A percentile compares a stretch with the other conserved stretches of the same genome.
Conservation (phyloP, 2,113 vertebrate genomes). For the Pyxicephalus adspersus region DNA sequence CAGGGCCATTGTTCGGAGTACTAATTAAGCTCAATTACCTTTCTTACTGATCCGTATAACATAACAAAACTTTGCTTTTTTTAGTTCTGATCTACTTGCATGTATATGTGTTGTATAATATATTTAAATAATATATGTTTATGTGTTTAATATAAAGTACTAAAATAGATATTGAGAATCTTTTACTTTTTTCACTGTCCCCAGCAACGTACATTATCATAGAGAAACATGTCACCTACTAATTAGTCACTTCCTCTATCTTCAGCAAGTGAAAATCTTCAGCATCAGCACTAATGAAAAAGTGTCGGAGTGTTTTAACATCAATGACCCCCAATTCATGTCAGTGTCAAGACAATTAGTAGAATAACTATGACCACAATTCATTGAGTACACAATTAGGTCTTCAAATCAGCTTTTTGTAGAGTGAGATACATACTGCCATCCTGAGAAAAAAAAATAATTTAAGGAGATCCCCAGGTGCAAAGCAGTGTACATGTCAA, state of each 20-base stretch:
- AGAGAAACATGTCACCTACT: constrained; percentile 29
- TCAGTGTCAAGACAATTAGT: constrained; percentile 40
- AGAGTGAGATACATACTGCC: constrained; percentile 8
- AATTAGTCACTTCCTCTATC: constrained; percentile 39
- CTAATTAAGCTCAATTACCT: too few relatives aligned
- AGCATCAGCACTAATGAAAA: constrained; percentile 40
- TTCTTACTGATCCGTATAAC: too few relatives aligned
- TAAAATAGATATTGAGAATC: constrained; percentile 7
- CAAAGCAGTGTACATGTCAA: too few relatives aligned
- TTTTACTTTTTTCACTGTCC: constrained; percentile 30
- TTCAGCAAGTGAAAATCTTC: constrained; percentile 24
- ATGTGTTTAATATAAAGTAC: too few relatives aligned
- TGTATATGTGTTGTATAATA: too few relatives aligned
- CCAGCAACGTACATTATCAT: constrained; percentile 19
- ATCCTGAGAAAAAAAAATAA: background rate
- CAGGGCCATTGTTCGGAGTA: too few relatives aligned
- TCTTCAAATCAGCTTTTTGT: constrained; percentile 23
- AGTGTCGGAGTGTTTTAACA: constrained; percentile 31
- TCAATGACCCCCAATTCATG: constrained; percentile 44
- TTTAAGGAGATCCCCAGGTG: too few relatives aligned
- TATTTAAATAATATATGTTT: too few relatives aligned
- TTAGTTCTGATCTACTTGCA: too few relatives aligned
- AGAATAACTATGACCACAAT: constrained; percentile 31
- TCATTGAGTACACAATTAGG: constrained; percentile 30
- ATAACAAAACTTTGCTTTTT: too few relatives aligned